A percentile compares a stretch with the other conserved stretches of the same genome.
Conservation (phyloP, 2,113 vertebrate genomes). For the Herpetotheres cachinnans region DNA sequence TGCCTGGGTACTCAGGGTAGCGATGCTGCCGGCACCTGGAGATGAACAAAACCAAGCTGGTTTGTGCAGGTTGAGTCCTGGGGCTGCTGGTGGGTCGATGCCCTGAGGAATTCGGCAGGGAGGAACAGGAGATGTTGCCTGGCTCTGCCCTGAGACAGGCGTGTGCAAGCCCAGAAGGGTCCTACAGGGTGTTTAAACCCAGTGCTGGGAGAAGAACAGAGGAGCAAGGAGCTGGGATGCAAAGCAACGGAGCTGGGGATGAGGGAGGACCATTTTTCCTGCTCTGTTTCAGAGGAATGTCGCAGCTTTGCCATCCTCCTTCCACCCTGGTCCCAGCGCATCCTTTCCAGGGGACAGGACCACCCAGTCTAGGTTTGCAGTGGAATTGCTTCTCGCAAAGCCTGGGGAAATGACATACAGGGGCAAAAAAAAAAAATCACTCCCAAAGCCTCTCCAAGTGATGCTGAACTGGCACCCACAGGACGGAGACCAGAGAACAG, state of each 20-base stretch:
- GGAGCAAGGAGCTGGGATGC: background rate
- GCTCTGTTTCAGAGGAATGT: background rate
- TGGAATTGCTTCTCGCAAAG: background rate
- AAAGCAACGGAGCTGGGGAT: background rate
- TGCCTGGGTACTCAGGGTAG: background rate
- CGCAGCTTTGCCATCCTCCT: background rate
- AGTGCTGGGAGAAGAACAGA: background rate
- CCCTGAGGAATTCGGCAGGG: background rate
- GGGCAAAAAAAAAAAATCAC: background rate
- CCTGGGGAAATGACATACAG: background rate
- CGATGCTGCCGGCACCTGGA: too few species aligned
- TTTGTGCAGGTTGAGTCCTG: background rate
- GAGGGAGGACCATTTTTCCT: background rate
- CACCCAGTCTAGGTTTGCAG: background rate
- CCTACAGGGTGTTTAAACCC: background rate
- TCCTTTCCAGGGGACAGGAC: too few species aligned
- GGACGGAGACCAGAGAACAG: fast-evolving
- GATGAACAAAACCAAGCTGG: background rate
- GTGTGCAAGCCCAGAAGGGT: background rate
- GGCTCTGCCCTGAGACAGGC: background rate
- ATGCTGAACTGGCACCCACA: background rate
- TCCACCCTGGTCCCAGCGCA: background rate
- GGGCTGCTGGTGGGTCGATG: background rate
- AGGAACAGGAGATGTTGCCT: background rate
- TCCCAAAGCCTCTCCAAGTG: background rate